phyloP scores from a whole-genome alignment of 2,797 vertebrate species.

The Parambassis ranga region DNA sequence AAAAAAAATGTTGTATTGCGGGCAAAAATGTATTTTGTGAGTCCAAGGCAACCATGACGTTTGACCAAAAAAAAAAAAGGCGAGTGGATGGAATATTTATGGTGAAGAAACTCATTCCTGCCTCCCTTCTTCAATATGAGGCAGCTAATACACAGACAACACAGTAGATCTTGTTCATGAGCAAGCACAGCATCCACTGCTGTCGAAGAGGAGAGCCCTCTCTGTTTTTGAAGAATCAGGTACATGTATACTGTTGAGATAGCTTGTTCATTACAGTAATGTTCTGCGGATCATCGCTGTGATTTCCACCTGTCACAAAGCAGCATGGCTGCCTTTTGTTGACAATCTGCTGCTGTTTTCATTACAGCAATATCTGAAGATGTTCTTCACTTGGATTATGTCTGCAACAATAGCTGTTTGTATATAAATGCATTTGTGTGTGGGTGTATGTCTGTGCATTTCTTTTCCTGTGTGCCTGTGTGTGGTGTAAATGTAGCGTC shows the following conservation, averaged over 20 bases:
- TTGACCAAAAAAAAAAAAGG: no score
- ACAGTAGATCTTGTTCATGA: no score
- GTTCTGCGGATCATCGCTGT: neutral
- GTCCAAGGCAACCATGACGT: no score
- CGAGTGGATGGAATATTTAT: no score
- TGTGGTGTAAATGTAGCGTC: constrained; percentile 20
- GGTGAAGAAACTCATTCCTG: no score
- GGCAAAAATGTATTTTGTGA: no score
- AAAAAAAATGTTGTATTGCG: no score
- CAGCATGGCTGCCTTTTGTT: neutral
- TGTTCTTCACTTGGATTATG: constrained; percentile 17
- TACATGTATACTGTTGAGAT: neutral
- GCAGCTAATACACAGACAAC: no score
- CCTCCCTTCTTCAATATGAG: no score
- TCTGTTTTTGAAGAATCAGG: neutral
- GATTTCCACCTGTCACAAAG: constrained; percentile 3
- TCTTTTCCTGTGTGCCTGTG: neutral
- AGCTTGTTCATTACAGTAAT: neutral
- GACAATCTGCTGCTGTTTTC: constrained; percentile 30
- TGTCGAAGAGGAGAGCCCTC: neutral
- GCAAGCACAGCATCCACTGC: no score
- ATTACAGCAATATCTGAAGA: constrained; percentile 8
- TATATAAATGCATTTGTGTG: no score
- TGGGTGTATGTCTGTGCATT: neutral
- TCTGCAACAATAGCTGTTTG: constrained; percentile 6